Percentiles rank a stretch among this genome's conserved stretches.
phyloP scores from a whole-genome alignment of 2,888 invertebrate genomes.

The Cheilosia urbana region DNA sequence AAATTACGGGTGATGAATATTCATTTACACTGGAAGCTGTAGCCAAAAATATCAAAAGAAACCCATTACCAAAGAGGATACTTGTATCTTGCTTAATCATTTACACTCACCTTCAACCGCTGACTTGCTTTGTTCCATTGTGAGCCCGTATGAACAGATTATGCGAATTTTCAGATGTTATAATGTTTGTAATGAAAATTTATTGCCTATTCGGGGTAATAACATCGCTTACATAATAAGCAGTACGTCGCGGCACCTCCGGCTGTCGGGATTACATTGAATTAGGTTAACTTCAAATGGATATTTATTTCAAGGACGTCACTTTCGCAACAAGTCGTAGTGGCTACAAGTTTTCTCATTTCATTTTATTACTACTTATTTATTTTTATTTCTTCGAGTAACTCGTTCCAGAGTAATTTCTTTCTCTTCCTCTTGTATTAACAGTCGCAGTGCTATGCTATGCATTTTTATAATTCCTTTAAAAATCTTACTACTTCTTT shows the following conservation, averaged over 20 bases:
- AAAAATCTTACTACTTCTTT: too few relatives aligned
- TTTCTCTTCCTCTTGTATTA: too few relatives aligned
- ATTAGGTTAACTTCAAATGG: constrained; percentile 45
- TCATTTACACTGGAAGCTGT: constrained; percentile 7
- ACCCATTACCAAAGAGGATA: constrained; percentile 1
- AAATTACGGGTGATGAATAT: constrained; percentile 42
- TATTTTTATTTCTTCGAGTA: too few relatives aligned
- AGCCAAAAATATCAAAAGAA: background rate
- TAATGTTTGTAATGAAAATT: constrained; percentile 51
- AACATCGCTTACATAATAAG: constrained; percentile 19
- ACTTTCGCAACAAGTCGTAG: too few relatives aligned
- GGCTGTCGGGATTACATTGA: constrained; percentile 31
- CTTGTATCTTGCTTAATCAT: constrained; percentile 2
- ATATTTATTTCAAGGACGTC: constrained; percentile 28
- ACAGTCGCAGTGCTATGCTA: too few relatives aligned
- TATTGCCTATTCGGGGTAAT: constrained; percentile 38
- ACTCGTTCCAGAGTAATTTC: too few relatives aligned
- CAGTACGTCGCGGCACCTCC: constrained; percentile 7
- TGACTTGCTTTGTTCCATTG: background rate
- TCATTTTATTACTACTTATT: too few relatives aligned
- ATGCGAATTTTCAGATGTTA: constrained; percentile 32
- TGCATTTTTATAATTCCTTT: too few relatives aligned
- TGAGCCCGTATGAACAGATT: background rate
- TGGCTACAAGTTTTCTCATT: too few relatives aligned
- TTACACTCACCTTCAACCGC: constrained; percentile 26